Evolutionary conservation across 2,888 invertebrate genomes (phyloP).

Genomic region (Piscicola geometra): DNA sequence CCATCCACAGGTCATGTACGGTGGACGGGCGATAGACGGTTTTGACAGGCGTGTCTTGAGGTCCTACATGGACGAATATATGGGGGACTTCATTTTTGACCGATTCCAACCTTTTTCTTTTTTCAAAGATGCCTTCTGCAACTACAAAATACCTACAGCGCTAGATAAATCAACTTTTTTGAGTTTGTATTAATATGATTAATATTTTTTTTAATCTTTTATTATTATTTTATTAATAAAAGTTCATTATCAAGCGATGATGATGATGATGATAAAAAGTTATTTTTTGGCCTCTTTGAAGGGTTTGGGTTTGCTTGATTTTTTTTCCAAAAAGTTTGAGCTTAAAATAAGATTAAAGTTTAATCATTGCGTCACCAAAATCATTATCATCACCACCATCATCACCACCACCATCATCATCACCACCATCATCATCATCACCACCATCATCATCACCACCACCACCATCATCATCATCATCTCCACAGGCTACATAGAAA

Average conservation of each 20-base stretch:
- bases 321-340: too few species aligned
- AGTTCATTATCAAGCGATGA: too few species aligned
- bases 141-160: conserved; percentile 71
- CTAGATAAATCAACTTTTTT: conserved; percentile 52
- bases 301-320: neutral
- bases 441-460: too few species aligned
- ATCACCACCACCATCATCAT: too few species aligned
- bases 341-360: too few species aligned
- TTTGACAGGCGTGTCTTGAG: conserved; percentile 79
- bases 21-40: conserved; percentile 84
- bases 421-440: too few species aligned
- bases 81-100: conserved; percentile 89
- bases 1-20: conserved; percentile 75
- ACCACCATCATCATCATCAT: neutral
- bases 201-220: too few species aligned
- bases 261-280: too few species aligned
- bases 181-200: conserved; percentile 45
- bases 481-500: conserved; percentile 69
- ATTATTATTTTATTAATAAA: too few species aligned
- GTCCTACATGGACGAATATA: conserved; percentile 87
- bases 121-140: conserved; percentile 68
- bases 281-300: too few species aligned
- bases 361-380: too few species aligned
- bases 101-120: conserved; percentile 86
- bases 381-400: too few species aligned